Evolutionary conservation across 2,888 invertebrate genomes (phyloP).

Genomic region (Helicoverpa assulta): DNA sequence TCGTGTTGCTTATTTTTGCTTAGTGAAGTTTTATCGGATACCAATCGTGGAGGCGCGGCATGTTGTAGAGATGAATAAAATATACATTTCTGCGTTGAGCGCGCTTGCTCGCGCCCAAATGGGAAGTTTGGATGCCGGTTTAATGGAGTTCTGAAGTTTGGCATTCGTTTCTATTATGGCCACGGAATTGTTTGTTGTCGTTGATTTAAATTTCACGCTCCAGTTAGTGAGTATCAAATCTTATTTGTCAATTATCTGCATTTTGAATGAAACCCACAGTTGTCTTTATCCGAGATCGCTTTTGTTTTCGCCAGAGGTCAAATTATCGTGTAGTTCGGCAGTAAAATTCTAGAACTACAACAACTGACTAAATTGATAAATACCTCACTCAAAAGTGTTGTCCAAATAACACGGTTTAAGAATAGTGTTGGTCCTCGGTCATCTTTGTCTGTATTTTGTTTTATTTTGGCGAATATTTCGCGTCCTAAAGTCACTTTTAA

Average conservation of each 20-base stretch:
- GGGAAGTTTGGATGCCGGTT: conserved; percentile 82
- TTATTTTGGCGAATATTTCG: conserved; percentile 83
- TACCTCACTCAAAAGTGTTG: conserved; percentile 41
- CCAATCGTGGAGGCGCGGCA: conserved; percentile 83
- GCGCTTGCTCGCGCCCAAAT: conserved; percentile 81
- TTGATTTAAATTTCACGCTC: conserved; percentile 86
- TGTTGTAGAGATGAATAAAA: conserved; percentile 87
- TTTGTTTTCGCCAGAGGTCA: conserved; percentile 65
- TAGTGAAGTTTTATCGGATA: conserved; percentile 85
- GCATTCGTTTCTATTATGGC: conserved; percentile 86
- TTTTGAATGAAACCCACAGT: conserved; percentile 65
- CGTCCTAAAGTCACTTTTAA: conserved; percentile 81
- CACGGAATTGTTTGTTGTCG: conserved; percentile 84
- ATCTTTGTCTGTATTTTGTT: conserved; percentile 79
- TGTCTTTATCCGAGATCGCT: conserved; percentile 64
- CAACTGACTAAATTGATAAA: conserved; percentile 30
- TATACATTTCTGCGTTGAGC: conserved; percentile 84
- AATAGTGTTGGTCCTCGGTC: conserved; percentile 71
- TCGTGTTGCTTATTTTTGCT: conserved; percentile 87
- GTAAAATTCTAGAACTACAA: background rate
- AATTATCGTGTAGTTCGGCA: conserved; percentile 17
- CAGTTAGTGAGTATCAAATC: conserved; percentile 80
- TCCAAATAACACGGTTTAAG: conserved; percentile 67
- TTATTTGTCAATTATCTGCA: conserved; percentile 79
- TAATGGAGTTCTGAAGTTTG: conserved; percentile 87